A percentile compares a stretch with the other conserved stretches of the same genome.
Evolutionary conservation across 2,888 invertebrate species (phyloP).

Genomic region (Zonitis immaculata): DNA sequence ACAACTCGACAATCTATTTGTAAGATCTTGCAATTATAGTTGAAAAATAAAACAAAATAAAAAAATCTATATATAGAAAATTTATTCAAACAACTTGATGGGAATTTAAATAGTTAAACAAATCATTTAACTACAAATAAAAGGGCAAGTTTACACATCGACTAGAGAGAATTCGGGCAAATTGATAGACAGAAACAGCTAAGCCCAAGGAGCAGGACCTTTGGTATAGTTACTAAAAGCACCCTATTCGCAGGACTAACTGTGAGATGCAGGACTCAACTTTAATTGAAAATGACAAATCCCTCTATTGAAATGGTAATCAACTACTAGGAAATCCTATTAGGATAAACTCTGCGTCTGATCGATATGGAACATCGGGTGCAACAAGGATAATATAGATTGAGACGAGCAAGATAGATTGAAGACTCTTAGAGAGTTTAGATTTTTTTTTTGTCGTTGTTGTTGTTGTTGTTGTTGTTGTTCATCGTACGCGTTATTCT

Average conservation of each 20-base stretch:
- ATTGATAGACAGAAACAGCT: neutral
- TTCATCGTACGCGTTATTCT: neutral
- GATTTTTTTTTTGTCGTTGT: slow-evolving; percentile 1
- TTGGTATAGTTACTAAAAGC: slow-evolving; percentile 31
- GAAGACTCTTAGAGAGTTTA: slow-evolving; percentile 14
- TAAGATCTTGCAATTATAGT: neutral
- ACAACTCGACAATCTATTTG: neutral
- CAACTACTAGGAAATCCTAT: slow-evolving; percentile 53
- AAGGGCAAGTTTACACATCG: slow-evolving; percentile 4
- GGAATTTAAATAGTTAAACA: neutral
- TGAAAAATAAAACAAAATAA: neutral
- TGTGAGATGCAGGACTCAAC: slow-evolving; percentile 50
- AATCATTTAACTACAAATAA: slow-evolving; percentile 5
- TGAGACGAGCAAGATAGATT: slow-evolving; percentile 16
- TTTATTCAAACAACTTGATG: neutral
- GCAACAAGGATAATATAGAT: slow-evolving; percentile 20
- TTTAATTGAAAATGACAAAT: slow-evolving; percentile 54
- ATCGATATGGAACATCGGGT: slow-evolving; percentile 41
- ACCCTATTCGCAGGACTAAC: slow-evolving; percentile 35
- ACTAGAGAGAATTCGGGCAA: neutral
- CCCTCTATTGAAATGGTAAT: slow-evolving; percentile 54
- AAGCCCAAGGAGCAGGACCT: slow-evolving; percentile 22
- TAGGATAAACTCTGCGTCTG: slow-evolving; percentile 51
- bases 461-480: neutral
- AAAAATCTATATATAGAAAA: too few species aligned